Conservation (phyloP, 1,140 invertebrate species). For the Zaprionus nigranus region DNA sequence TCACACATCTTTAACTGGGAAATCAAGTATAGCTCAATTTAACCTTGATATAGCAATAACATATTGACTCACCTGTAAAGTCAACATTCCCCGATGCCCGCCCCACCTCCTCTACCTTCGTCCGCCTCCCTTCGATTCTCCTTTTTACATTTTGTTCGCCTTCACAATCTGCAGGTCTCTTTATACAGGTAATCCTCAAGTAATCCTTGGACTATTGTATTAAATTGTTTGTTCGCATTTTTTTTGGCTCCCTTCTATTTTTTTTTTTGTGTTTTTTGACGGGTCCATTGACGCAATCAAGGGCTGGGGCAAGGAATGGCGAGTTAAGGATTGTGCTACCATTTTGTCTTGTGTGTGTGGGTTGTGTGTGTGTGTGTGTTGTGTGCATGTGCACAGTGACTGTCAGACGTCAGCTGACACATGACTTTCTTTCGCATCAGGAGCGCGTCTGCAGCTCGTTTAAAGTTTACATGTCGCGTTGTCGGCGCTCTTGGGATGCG, state of each 20-base stretch:
- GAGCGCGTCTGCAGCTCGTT: conserved; percentile 35
- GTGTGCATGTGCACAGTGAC: conserved; percentile 25
- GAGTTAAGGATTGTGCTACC: conserved; percentile 1
- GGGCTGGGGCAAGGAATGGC: neutral
- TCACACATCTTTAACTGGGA: neutral
- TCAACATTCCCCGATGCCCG: neutral
- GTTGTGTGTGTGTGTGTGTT: neutral
- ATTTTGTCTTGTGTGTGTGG: conserved; percentile 18
- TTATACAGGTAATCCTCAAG: conserved; percentile 12
- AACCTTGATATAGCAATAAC: neutral
- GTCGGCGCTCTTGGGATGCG: conserved; percentile 26
- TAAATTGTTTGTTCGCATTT: conserved; percentile 11
- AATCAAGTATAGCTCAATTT: neutral
- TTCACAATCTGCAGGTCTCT: conserved; percentile 3
- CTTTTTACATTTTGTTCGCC: neutral
- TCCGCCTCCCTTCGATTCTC: neutral
- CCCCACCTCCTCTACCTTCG: neutral
- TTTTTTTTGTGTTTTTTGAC: neutral
- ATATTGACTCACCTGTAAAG: neutral
- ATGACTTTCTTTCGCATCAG: conserved; percentile 33
- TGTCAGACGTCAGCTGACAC: conserved; percentile 46
- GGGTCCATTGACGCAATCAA: neutral
- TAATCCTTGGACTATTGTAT: conserved; percentile 13
- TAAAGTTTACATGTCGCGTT: conserved; percentile 46
- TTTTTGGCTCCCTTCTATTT: neutral